phyloP scores from a whole-genome alignment of 2,888 invertebrate genomes.

The Caenorhabditis wallacei region DNA sequence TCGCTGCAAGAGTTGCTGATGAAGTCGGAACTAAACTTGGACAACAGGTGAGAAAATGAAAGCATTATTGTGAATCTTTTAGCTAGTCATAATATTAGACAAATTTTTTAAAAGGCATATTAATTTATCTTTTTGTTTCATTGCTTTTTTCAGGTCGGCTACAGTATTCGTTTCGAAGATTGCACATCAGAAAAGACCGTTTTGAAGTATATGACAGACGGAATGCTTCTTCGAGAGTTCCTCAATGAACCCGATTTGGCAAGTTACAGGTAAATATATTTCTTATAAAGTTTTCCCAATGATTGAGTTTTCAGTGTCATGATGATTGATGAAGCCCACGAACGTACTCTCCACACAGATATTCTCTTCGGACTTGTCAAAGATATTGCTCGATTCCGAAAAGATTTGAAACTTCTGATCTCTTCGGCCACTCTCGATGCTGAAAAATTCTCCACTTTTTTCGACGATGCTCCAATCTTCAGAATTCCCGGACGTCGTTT shows the following conservation, averaged over 20 bases:
- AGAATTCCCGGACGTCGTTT: conserved; percentile 94
- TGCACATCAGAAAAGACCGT: conserved; percentile 97
- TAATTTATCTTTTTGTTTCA: too few relatives aligned
- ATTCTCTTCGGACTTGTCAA: conserved; percentile 96
- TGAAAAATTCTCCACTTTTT: conserved; percentile 93
- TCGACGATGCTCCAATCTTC: conserved; percentile 98
- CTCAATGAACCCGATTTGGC: conserved; percentile 96
- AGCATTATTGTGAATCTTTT: too few relatives aligned
- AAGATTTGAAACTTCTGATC: conserved; percentile 94
- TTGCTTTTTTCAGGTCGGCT: conserved; percentile 86
- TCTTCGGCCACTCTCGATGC: conserved; percentile 99
- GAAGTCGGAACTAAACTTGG: conserved; percentile 98
- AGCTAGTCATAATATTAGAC: too few relatives aligned
- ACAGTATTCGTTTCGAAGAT: conserved; percentile 96
- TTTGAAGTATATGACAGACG: conserved; percentile 99
- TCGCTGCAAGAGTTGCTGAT: conserved; percentile 96
- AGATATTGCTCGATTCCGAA: conserved; percentile 80
- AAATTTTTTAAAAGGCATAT: too few relatives aligned
- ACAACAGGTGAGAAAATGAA: conserved; percentile 74
- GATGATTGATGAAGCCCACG: conserved; percentile 99
- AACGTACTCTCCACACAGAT: conserved; percentile 97
- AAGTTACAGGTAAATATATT: conserved; percentile 88
- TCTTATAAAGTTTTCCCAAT: not conserved
- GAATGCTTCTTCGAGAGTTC: conserved; percentile 97
- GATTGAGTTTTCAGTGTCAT: conserved; percentile 88